phyloP scores from a whole-genome alignment of 2,888 invertebrate genomes.

The Xestobium rufovillosum region DNA sequence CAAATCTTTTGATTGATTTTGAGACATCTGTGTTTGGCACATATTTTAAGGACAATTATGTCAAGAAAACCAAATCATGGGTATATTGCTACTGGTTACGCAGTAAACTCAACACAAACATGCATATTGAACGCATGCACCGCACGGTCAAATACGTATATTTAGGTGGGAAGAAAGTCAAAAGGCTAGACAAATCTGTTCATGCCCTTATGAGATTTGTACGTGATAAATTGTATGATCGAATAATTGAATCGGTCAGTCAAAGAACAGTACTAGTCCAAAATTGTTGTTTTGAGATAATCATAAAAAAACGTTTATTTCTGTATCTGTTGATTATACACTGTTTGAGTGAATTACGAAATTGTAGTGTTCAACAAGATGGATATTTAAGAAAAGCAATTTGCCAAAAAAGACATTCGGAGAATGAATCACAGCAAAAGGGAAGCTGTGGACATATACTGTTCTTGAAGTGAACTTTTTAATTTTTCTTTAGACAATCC shows the following conservation, averaged over 20 bases:
- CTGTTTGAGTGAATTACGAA: too few relatives aligned
- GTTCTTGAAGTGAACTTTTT: too few relatives aligned
- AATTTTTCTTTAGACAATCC: too few relatives aligned
- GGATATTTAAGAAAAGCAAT: too few relatives aligned
- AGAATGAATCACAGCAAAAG: too few relatives aligned
- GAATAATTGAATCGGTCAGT: slow-evolving; percentile 17
- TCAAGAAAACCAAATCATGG: slow-evolving; percentile 18
- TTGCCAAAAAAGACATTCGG: too few relatives aligned
- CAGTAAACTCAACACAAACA: slow-evolving; percentile 25
- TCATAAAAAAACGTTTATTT: too few relatives aligned
- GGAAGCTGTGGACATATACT: too few relatives aligned
- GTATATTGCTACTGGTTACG: slow-evolving; percentile 22
- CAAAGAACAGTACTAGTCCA: slow-evolving; percentile 19
- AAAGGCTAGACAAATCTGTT: too few relatives aligned
- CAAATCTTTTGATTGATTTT: slow-evolving; percentile 15
- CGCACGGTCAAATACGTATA: slow-evolving; percentile 24
- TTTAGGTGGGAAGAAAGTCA: slow-evolving; percentile 26
- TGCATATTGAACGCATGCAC: slow-evolving; percentile 27
- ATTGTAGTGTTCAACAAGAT: too few relatives aligned
- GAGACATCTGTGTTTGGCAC: slow-evolving; percentile 19
- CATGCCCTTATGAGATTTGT: slow-evolving; percentile 23
- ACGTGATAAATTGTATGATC: slow-evolving; percentile 23
- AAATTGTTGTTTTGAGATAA: too few relatives aligned
- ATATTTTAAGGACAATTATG: slow-evolving; percentile 20
- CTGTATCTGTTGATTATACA: too few relatives aligned